Base-by-base conservation (phyloP, 2,797 vertebrate species). In the Xerus rutilus region DNA sequence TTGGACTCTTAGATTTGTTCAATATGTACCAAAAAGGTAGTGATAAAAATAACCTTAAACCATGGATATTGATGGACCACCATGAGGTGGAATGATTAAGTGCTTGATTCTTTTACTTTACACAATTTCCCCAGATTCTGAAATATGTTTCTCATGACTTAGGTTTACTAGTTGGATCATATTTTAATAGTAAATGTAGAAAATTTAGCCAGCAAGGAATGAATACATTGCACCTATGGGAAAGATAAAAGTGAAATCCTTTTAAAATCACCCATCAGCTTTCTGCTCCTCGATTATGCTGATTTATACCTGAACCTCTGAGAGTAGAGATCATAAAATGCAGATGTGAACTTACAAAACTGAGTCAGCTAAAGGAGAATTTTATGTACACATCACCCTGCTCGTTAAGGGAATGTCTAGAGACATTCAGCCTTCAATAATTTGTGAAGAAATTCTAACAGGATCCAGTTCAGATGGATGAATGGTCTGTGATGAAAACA, bases 191-290 rank as follows among this genome's bases (percentile, higher is more conserved):
- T 81, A 78, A 93, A 67, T 65, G 67, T 45, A 88, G 45, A 93
- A 92, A 96, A 86, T 82, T 59, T 62, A 92, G 39, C 57, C 70
- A 67, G 12, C 69, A 72, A 57, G 67, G 52, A 96, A 93, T 88
- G 14, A n/a, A 54, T 65, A 57, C 65, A 86, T 82, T 82, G n/a
- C 79, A 83, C 74, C 18, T 35, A 18, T 64, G 77, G n/a, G 82
- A 57, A 87, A 90, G 47, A 92, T 93, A 94, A 92, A 94, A 95
- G 69, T 83, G 47, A 95, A 88, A 97, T 87, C 10, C 30, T 91
- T 89, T 78, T 92, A 84, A 85, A 93, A 76, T 90, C 57, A 87
- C 30, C 39, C 81, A 76, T 84, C 69, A 73, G 30, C 14, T 92
- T 87, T 35, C 62, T 74, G 8, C 6, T 4, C 20, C 7, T 92